phyloP scores from a whole-genome alignment of 2,113 vertebrate genomes.

The Actenoides lindsayi region DNA sequence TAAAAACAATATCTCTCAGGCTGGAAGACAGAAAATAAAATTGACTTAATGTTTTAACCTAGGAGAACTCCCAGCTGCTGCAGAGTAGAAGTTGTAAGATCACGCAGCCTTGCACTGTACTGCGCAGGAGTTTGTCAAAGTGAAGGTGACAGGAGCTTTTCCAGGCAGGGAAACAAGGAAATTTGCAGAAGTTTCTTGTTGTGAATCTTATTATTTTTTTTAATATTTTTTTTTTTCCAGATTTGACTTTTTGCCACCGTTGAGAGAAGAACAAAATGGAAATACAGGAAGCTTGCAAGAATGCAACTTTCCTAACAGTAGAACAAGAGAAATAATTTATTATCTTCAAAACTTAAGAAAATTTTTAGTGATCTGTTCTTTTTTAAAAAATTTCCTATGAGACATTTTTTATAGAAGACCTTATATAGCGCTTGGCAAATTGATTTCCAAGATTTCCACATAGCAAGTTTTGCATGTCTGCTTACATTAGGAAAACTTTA shows the following conservation, averaged over 20 bases:
- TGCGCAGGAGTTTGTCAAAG: neutral
- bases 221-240: neutral
- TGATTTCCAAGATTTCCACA: neutral
- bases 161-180: neutral
- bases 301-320: neutral
- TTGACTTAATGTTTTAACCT: neutral
- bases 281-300: neutral
- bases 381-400: neutral
- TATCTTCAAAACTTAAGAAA: neutral
- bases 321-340: neutral
- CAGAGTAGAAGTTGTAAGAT: neutral
- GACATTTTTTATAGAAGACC: neutral
- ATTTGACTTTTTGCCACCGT: neutral
- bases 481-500: neutral
- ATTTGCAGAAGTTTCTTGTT: neutral
- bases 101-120: neutral
- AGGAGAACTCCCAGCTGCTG: conserved; percentile 7
- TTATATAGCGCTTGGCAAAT: neutral
- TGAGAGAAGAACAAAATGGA: neutral
- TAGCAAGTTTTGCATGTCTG: neutral
- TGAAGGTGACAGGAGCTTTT: neutral
- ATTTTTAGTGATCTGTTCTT: neutral
- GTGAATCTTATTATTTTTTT: neutral
- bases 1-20: neutral
- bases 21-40: neutral